Evolutionary conservation across 1,140 invertebrate species (phyloP).

Genomic region (Aphidius ervi): DNA sequence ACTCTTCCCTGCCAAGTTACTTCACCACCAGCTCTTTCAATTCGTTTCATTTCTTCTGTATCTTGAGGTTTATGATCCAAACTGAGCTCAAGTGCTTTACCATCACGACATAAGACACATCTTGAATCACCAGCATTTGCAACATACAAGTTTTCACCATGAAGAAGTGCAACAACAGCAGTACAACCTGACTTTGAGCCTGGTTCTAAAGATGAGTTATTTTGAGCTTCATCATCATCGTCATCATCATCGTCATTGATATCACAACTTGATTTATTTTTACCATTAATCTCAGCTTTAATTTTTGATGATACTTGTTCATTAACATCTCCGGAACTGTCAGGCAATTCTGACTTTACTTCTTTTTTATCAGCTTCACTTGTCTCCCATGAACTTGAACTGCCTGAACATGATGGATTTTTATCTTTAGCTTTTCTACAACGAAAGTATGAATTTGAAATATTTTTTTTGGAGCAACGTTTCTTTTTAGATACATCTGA

Average conservation of each 20-base stretch:
- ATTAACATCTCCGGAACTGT: no score
- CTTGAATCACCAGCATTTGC: no score
- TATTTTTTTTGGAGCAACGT: neutral
- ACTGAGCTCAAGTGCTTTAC: slow-evolving; percentile 87
- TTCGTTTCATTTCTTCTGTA: slow-evolving; percentile 74
- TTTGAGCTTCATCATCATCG: slow-evolving; percentile 52
- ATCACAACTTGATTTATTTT: slow-evolving; percentile 39
- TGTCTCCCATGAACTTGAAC: no score
- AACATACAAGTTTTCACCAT: no score
- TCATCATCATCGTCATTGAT: slow-evolving; percentile 42
- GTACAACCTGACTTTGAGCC: slow-evolving; percentile 93
- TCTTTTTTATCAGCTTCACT: no score
- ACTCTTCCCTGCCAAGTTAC: slow-evolving; percentile 90
- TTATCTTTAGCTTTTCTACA: slow-evolving; percentile 30
- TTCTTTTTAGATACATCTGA: slow-evolving; percentile 25
- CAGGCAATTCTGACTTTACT: no score
- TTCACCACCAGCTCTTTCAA: slow-evolving; percentile 86
- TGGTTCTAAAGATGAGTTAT: slow-evolving; percentile 55
- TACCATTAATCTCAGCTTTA: slow-evolving; percentile 37
- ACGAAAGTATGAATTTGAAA: slow-evolving; percentile 27
- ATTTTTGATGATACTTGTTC: no score
- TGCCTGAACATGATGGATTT: no score
- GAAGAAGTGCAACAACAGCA: slow-evolving; percentile 68
- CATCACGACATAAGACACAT: slow-evolving; percentile 36
- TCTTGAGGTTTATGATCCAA: slow-evolving; percentile 98